These are phyloP conservation scores for Oligia latruncula DNA, from an alignment of 2,888 invertebrate species.

Conservation along the genomic window DNA sequence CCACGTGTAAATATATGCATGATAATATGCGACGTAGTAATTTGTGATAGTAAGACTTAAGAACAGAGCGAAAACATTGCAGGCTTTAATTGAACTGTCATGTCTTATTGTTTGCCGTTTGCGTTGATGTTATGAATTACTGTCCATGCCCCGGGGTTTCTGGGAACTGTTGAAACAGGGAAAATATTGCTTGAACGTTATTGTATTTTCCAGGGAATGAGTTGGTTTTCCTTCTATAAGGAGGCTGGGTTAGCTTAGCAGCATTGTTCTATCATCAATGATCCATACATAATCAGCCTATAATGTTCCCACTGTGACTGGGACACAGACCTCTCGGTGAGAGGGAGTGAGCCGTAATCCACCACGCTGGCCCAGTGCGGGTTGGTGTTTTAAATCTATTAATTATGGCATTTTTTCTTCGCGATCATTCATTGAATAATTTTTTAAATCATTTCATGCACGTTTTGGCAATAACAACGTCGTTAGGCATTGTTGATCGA, in stretches of 20 bases:
- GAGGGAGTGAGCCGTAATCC: no score
- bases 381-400: neutral
- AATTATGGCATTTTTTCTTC: neutral
- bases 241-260: neutral
- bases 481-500: constrained; percentile 29
- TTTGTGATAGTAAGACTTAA: constrained; percentile 25
- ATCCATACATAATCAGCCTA: no score
- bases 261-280: neutral
- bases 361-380: no score
- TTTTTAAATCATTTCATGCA: constrained; percentile 26
- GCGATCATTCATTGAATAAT: neutral
- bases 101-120: constrained; percentile 31
- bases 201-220: neutral
- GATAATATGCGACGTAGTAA: constrained; percentile 39
- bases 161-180: neutral
- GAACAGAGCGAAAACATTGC: constrained; percentile 19
- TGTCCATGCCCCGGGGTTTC: neutral
- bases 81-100: constrained; percentile 39
- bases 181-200: neutral
- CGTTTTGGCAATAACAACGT: constrained; percentile 43
- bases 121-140: constrained; percentile 8
- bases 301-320: no score
- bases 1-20: constrained; percentile 41
- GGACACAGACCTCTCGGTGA: no score
- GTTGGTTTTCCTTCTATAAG: constrained; percentile 11